Evolutionary conservation across 2,797 vertebrate species (phyloP).

Genomic region (Crocodylus rhombifer): DNA sequence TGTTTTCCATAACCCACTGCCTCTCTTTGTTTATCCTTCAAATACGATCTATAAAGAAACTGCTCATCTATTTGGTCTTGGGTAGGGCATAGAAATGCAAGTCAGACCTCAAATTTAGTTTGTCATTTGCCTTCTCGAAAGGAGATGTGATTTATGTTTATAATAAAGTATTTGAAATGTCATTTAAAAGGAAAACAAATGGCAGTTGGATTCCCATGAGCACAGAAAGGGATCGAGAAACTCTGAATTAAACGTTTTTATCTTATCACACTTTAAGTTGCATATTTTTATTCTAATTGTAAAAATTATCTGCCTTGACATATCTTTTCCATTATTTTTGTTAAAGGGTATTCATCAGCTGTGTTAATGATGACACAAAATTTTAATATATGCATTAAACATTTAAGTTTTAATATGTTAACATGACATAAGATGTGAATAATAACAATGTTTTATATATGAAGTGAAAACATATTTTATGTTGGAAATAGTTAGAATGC

Average conservation of each 20-base stretch:
- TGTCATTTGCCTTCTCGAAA: conserved; percentile 81
- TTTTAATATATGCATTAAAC: conserved; percentile 88
- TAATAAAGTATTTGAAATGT: conserved; percentile 83
- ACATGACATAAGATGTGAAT: conserved; percentile 84
- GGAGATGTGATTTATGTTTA: conserved; percentile 84
- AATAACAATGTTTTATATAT: conserved; percentile 90
- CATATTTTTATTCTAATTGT: conserved; percentile 83
- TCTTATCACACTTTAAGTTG: conserved; percentile 77
- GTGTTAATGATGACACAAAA: conserved; percentile 86
- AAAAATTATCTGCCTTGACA: conserved; percentile 84
- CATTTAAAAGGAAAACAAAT: conserved; percentile 85
- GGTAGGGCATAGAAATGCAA: conserved; percentile 69
- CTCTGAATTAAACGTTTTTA: conserved; percentile 78
- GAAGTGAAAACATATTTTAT: conserved; percentile 89
- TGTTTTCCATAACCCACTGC: conserved; percentile 70
- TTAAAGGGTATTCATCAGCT: conserved; percentile 82
- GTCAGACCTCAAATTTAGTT: conserved; percentile 80
- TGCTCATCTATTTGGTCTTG: conserved; percentile 77
- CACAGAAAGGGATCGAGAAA: conserved; percentile 54
- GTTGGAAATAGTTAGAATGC: conserved; percentile 85
- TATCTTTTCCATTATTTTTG: conserved; percentile 80
- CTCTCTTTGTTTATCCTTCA: conserved; percentile 81
- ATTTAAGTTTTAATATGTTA: conserved; percentile 89
- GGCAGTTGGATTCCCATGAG: conserved; percentile 71
- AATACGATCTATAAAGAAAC: conserved; percentile 76